Conservation (phyloP, 2,113 vertebrate genomes). For the Dromas ardeola region DNA sequence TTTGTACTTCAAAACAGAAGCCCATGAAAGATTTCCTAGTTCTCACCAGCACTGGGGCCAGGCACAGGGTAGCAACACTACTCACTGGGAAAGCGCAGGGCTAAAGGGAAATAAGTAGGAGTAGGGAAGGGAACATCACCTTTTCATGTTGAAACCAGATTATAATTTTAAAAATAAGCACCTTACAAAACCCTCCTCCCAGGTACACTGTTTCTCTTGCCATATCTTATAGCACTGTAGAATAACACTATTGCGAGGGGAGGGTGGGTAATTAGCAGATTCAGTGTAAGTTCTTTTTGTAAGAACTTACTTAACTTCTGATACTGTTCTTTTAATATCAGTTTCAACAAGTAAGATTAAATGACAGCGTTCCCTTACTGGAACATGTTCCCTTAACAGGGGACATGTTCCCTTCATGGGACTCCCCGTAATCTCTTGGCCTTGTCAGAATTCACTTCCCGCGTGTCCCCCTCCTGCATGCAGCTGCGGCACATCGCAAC, state of each 20-base stretch:
- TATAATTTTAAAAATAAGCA: background rate
- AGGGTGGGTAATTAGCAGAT: background rate
- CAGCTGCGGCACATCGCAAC: rapidly evolving
- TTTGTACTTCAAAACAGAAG: background rate
- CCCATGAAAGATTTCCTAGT: background rate
- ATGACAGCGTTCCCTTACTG: background rate
- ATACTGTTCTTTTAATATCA: background rate
- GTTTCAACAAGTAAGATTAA: background rate
- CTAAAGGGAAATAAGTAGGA: background rate
- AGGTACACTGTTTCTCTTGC: background rate
- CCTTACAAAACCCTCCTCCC: background rate
- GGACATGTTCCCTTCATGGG: background rate
- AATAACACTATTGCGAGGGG: background rate
- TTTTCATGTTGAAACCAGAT: background rate
- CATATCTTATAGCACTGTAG: background rate
- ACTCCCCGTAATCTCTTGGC: background rate
- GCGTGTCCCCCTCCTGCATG: background rate
- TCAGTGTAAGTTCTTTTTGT: background rate
- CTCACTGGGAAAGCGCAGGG: rapidly evolving
- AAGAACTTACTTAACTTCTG: background rate
- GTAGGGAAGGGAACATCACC: background rate
- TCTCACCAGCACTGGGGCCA: background rate
- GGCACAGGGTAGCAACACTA: background rate
- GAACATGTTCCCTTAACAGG: background rate
- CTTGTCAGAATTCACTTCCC: background rate